Base-by-base conservation (phyloP, 2,113 vertebrate genomes). In the Xerus inauris region DNA sequence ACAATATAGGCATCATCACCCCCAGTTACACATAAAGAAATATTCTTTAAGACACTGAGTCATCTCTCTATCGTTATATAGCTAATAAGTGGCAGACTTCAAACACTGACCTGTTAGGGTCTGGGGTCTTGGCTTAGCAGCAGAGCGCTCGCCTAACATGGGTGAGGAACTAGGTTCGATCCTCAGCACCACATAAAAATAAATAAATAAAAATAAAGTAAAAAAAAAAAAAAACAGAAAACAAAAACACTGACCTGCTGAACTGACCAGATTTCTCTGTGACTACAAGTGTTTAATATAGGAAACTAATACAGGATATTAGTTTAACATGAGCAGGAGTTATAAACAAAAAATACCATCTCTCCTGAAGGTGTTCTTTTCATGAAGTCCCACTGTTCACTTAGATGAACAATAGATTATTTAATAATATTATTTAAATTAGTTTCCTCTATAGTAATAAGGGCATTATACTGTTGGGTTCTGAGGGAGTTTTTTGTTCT, bases 1-100 rank as follows among this genome's bases (percentile, higher is more conserved):
- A 84, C 65, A 69, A 97, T 88, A 38, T 24, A 94, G 82, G 26
- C 22, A 94, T 75, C 57, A 89, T 76, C 10, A 73, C 30, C 28
- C 47, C 80, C 35, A 73, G 42, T 86, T 64, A 94, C 0, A 89
- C 2, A 69, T 40, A 30, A 38, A 62, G 38, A 92, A 95, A 89
- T 38, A 94, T 73, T 84, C 24, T 81, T 42, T 73, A 40, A 95
- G 19, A 64, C 35, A 93, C 72, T 80, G 94, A 72, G 17, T 32
- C 67, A 65, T 73, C 40, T 90, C 6, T 42, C 54, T 64, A 65
- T 14, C 73, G 40, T 69, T 12, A n/a, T 24, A 65, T 49, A 76
- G 42, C 67, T n/a, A 54, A 9, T 73, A 82, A 83, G 30, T 59
- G 59, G 28, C 42, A 94, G 45, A 94, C 54, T 85, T 87, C 64